Base-by-base conservation (phyloP, 2,888 invertebrate genomes). In the Agonopterix arenella region DNA sequence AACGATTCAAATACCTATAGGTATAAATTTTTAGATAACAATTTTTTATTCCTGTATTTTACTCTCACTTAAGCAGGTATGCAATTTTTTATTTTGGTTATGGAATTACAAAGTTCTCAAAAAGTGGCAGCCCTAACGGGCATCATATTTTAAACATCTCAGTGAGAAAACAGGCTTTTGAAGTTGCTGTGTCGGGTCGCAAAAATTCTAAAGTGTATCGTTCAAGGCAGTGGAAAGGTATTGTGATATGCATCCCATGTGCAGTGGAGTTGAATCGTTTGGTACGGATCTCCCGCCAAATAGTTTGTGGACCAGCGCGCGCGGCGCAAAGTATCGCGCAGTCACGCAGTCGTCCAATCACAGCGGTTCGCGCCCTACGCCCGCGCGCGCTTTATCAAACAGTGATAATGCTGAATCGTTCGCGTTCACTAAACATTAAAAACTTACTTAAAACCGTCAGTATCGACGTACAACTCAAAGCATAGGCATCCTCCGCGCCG, bases 321-420 rank as follows among this genome's bases (percentile, higher is more conserved):
- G 5, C 28, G 11, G 51, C 61, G 46, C 36, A 54, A 56, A 64
- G 55, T 62, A 60, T 56, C 53, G 52, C 57, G 52, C 66, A 70
- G 73, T 70, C 64, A 67, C 57, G 52, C 66, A 70, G 73, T 70
- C 64, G 67, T 64, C 85, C 84, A 86, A 86, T 86, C 84, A 84
- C 70, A 81, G 68, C 64, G 63, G 76, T 68, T 76, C 77, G 84
- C 77, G 83, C 74, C 68, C 70, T 72, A 69, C 77, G 73, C 62
- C 62, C 68, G 81, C 68, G 70, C 77, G 80, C 80, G 81, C 80
- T 80, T 80, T 82, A 82, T 84, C 76, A 79, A 81, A 74, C 70
- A 50, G 64, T 73, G 79, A 80, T 76, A 82, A 77, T 70, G 69
- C 11, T 44, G 13, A 62, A 9, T 60, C 63, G 58, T 64, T 60